A percentile compares a stretch with the other conserved stretches of the same genome.
These are phyloP conservation scores for Catostomus latipinnis DNA, from an alignment of 2,797 vertebrate species.

Conservation along the genomic window DNA sequence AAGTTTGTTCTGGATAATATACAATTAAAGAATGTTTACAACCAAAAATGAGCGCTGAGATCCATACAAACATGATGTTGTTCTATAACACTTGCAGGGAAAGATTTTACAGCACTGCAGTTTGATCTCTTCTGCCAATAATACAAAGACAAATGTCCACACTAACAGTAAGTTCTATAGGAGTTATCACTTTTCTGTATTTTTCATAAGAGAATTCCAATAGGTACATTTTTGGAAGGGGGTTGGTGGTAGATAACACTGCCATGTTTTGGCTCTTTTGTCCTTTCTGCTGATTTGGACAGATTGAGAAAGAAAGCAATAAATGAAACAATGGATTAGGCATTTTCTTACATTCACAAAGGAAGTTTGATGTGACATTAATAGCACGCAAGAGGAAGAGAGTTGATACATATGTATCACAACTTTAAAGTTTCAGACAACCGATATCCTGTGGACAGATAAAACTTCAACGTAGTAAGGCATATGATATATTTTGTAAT, in stretches of 20 bases:
- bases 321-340: not conserved
- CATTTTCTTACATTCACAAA: not conserved
- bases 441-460: not conserved
- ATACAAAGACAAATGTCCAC: no score
- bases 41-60: not conserved
- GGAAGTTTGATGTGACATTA: not conserved
- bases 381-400: not conserved
- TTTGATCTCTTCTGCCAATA: no score
- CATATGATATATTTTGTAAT: constrained; percentile 34
- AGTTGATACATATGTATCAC: not conserved
- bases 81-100: no score
- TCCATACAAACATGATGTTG: no score
- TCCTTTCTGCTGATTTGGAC: constrained; percentile 5
- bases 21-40: not conserved
- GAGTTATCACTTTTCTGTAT: no score
- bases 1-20: not conserved
- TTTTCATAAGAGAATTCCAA: not conserved
- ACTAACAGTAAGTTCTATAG: no score
- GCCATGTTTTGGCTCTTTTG: not conserved
- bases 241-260: not conserved
- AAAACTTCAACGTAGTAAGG: constrained; percentile 32
- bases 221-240: not conserved
- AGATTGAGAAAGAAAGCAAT: not conserved
- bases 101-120: no score
- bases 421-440: constrained; percentile 3